Evolutionary conservation across 2,797 vertebrate genomes (phyloP).

Genomic region (Centroberyx gerrardi): DNA sequence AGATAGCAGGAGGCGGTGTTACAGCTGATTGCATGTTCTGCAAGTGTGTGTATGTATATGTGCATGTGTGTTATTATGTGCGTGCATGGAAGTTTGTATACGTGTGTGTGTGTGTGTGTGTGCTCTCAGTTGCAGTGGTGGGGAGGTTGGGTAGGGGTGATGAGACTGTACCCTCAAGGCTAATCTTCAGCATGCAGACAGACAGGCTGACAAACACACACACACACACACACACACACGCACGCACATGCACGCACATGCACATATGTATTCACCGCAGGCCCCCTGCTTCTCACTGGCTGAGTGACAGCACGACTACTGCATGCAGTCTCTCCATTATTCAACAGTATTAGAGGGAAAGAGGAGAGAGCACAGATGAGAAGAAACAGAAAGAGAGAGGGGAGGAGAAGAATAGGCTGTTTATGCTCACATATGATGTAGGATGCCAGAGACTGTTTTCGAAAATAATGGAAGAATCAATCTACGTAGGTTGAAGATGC

Average conservation of each 20-base stretch:
- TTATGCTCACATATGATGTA: constrained; percentile 59
- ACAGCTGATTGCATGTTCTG: constrained; percentile 59
- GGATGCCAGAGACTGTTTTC: constrained; percentile 58
- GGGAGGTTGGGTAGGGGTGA: not conserved
- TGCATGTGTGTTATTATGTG: constrained; percentile 22
- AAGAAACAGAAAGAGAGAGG: constrained; percentile 54
- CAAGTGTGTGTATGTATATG: constrained; percentile 7
- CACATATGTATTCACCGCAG: constrained; percentile 73
- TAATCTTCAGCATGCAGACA: constrained; percentile 71
- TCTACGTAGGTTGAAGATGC: constrained; percentile 54
- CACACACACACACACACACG: constrained; percentile 41
- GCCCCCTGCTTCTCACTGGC: constrained; percentile 68
- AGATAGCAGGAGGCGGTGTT: constrained; percentile 38
- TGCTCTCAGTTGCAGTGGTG: constrained; percentile 6
- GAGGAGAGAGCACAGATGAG: constrained; percentile 66
- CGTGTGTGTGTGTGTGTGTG: constrained; percentile 25
- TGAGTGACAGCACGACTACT: constrained; percentile 82
- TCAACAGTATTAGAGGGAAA: constrained; percentile 78
- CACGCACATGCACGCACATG: constrained; percentile 34
- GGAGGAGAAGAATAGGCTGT: constrained; percentile 51
- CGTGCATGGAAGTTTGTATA: constrained; percentile 17
- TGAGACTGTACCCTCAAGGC: constrained; percentile 59
- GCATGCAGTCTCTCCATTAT: constrained; percentile 83
- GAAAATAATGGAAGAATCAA: constrained; percentile 62
- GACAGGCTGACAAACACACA: constrained; percentile 25